Base-by-base conservation (phyloP, 2,113 vertebrate species). In the Hucho hucho region DNA sequence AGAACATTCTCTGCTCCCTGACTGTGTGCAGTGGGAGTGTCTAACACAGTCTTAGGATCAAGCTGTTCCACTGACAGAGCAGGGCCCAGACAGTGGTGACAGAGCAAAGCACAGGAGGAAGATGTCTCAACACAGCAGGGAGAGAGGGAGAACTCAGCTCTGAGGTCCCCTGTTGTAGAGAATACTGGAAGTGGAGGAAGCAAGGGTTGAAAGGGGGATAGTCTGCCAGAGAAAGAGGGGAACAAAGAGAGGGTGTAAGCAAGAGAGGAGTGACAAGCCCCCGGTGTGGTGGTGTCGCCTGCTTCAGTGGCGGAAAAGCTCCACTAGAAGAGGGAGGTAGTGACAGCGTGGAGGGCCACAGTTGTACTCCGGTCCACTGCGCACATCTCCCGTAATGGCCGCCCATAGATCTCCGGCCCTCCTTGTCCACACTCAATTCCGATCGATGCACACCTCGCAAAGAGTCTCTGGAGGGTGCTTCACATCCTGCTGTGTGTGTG, bases 381-480 rank as follows among this genome's bases (percentile, higher is more conserved):
- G 73, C 88, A 86, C 86, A 88, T 91, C 87, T 90, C 85, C 37
- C 81, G 89, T 91, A 91, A 91, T 90, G 89, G 86, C 89, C 72
- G 66, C 43, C 69, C 76, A 92, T 92, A 70, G 89, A 92, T 91
- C 84, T 80, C 14, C 75, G 79, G 81, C 79, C 84, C 90, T 88
- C 81, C 84, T 85, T 88, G 89, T 92, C 87, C 83, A 73, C 90
- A 91, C 89, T 92, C 89, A 82, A 87, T 87, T 81, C 80, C 64
- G 77, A 92, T 92, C 85, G 87, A 92, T 92, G 76, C 79, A 74
- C 83, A 76, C 77, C 84, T 89, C 58, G 37, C 83, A 87, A 88
- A 88, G 84, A 88, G 82, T 87, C 90, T 88, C 91, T 14, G 77
- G 86, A 87, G 90, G 75, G 86, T 77, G 79, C 75, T 89, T 86